Evolutionary conservation across 2,888 invertebrate species (phyloP), one percentile per base, ranked within the genome.

Genomic region (Molorchus minor): DNA sequence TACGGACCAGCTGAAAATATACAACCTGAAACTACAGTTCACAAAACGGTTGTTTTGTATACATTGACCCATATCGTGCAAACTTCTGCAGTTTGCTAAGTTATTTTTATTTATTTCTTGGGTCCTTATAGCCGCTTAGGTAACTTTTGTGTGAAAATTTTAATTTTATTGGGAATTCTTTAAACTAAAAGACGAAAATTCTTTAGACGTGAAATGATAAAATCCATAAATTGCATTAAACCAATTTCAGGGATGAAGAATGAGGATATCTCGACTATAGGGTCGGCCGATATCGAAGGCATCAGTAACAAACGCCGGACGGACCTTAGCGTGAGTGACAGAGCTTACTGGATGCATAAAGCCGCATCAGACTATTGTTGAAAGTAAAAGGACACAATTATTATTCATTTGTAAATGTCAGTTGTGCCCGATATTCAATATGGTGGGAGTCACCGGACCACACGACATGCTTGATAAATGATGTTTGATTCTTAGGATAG

Each of bases 331-430:
- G 52, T 63, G 70, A 68, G 65, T 72, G 71, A 67, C 71, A 70
- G 67, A 68, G 71, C 71, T 72, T 71, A 70, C 73, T 70, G 72
- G 70, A 63, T 67, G 69, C 70, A 71, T 68, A 72, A 74, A 73
- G 71, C 72, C 71, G 72, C 71, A 71, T 74, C 74, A 70, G 68
- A 62, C 72, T 65, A 75, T 78, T 77, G 77, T 78, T 71, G 76
- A 77, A 78, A 78, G 78, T 78, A 78, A 80, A 80, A 80, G 80
- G 80, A 78, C 80, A 79, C 79, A 80, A 81, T 80, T 80, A 80
- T 80, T 80, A 80, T 81, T 80, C 81, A 81, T 81, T 80, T 81
- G 79, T 80, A 79, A 80, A 80, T 80, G 81, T 81, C 81, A 81
- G 76, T 75, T 73, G 73, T 79, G 80, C 75, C 78, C 80, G 79